Evolutionary conservation across 2,888 invertebrate genomes (phyloP), one percentile per base, ranked within the genome.

Genomic region (Piscicola geometra): DNA sequence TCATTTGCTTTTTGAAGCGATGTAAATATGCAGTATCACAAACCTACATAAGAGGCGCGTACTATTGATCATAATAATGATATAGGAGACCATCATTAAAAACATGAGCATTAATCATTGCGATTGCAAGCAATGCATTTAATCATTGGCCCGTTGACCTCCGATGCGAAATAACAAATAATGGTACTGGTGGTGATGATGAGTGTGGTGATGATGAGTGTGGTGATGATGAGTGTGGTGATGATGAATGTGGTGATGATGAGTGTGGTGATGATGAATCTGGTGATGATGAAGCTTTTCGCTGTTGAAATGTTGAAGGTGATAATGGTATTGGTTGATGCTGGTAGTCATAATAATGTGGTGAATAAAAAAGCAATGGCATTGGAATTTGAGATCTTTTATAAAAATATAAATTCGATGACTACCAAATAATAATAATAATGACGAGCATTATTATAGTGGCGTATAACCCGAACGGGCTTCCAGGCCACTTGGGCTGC

Each of bases 121-220:
- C 60, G 60, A 56, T 56, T 56, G 60, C 12, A 25, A 25, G 60
- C 60, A 56, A 25, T 21, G 60, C 25, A 56, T 56, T 56, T 56
- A 56, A 56, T 56, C 60, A 56, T 56, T 56, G 60, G n/a, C n/a
- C n/a, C n/a, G 25, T 3, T 56, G 60, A 56, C 60, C 60, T 5
- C 78, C 76, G 50, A 76, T 52, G 32, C 64, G 76, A 75, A 75
- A 68, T 36, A n/a, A 41, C 5, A 18, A 35, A n/a, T 68, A 9
- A n/a, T 30, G 21, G 68, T 68, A 18, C 3, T 5, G n/a, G 5
- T 68, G 36, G n/a, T 68, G 36, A 18, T 68, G 30, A 30, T 68
- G 36, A 21, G 3, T 3, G 64, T 64, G 30, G 64, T 64, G 30
- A 30, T 64, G 21, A 21, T 30, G 30, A 21, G 3, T 3, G 21